These are phyloP conservation scores for Muricea muricata DNA, from an alignment of 92 coral and sea anemone genomes.

Conservation along the genomic window DNA sequence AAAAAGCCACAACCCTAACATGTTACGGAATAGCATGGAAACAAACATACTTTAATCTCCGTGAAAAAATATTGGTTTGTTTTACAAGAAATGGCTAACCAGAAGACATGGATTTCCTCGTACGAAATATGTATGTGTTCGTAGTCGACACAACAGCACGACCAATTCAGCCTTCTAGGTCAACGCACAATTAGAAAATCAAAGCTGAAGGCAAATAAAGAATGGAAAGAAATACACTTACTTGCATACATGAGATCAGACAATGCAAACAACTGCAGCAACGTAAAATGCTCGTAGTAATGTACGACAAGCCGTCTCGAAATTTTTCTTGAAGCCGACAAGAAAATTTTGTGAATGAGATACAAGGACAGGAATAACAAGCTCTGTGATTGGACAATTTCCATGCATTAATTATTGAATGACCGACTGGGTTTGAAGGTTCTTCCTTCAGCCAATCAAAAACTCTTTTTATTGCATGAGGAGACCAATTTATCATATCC, in stretches of 20 bases:
- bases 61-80: background rate
- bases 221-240: conserved; percentile 16
- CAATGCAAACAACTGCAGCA: background rate
- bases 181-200: background rate
- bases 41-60: background rate
- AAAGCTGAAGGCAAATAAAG: background rate
- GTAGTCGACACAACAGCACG: background rate
- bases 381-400: conserved; percentile 35
- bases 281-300: conserved; percentile 29
- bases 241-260: background rate
- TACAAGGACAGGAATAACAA: conserved; percentile 31
- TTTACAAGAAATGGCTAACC: background rate
- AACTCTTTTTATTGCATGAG: background rate
- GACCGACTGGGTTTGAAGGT: conserved; percentile 1
- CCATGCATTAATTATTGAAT: conserved; percentile 10
- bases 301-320: background rate
- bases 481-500: background rate
- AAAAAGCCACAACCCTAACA: background rate
- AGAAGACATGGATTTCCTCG: conserved; percentile 4
- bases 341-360: conserved; percentile 47
- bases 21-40: background rate
- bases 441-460: conserved; percentile 22
- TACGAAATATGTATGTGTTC: background rate
- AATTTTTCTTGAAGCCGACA: conserved; percentile 21
- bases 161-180: conserved; percentile 1